Conservation (phyloP, 2,888 invertebrate species). For the Scaptodrosophila latifasciaeformis region DNA sequence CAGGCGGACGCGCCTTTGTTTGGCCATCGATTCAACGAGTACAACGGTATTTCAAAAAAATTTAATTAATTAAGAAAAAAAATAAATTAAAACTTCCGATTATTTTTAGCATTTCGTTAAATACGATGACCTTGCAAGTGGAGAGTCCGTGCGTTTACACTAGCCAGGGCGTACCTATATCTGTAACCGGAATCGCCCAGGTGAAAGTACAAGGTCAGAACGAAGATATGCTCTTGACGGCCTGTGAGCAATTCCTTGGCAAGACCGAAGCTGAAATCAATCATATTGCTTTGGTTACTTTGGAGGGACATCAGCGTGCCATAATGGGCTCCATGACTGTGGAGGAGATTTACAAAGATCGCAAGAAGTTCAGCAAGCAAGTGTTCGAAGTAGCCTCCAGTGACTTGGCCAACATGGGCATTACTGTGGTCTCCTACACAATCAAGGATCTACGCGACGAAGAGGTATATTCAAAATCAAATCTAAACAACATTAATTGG, state of each 20-base stretch:
- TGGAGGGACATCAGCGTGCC: slow-evolving; percentile 95
- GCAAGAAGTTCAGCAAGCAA: slow-evolving; percentile 95
- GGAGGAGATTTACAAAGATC: slow-evolving; percentile 96
- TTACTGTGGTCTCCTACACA: slow-evolving; percentile 95
- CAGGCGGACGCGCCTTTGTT: slow-evolving; percentile 97
- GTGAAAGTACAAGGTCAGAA: slow-evolving; percentile 88
- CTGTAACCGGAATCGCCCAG: slow-evolving; percentile 98
- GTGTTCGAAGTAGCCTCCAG: slow-evolving; percentile 97
- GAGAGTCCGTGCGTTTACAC: slow-evolving; percentile 97
- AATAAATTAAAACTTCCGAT: background rate
- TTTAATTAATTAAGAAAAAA: background rate
- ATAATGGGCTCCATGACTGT: slow-evolving; percentile 98
- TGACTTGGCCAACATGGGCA: slow-evolving; percentile 96
- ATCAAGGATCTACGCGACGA: slow-evolving; percentile 95
- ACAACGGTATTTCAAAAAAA: slow-evolving; percentile 82
- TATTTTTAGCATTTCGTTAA: slow-evolving; percentile 87
- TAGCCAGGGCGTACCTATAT: slow-evolving; percentile 96
- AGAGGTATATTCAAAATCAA: slow-evolving; percentile 87
- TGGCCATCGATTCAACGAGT: slow-evolving; percentile 94
- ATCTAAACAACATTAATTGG: slow-evolving; percentile 41
- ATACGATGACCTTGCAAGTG: slow-evolving; percentile 97
- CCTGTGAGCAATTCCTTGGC: slow-evolving; percentile 95
- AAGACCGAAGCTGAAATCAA: slow-evolving; percentile 92
- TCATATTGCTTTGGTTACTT: slow-evolving; percentile 91
- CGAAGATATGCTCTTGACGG: slow-evolving; percentile 84